phyloP scores from a whole-genome alignment of 2,113 vertebrate species.

The Perca schrenkii region DNA sequence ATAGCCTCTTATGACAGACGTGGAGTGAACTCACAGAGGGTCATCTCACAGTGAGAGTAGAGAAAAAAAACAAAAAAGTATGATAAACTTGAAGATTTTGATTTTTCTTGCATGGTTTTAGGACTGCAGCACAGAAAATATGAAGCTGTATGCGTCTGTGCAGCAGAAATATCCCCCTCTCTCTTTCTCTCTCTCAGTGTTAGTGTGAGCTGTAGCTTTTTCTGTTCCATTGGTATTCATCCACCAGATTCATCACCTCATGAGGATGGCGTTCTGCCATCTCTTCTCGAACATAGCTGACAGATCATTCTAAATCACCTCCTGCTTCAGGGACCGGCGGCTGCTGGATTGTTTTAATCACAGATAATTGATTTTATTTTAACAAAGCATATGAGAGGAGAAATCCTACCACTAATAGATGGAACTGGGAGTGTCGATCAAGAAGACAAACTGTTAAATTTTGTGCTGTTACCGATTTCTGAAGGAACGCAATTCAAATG shows the following conservation, averaged over 20 bases:
- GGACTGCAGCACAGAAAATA: slow-evolving; percentile 19
- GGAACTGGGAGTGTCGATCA: slow-evolving; percentile 41
- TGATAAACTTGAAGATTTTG: slow-evolving; percentile 42
- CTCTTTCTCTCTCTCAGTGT: slow-evolving; percentile 7
- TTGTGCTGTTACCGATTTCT: slow-evolving; percentile 12
- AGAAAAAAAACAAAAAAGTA: slow-evolving; percentile 37
- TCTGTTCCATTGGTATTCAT: slow-evolving; percentile 54
- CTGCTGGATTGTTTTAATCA: slow-evolving; percentile 75
- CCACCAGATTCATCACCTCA: slow-evolving; percentile 57
- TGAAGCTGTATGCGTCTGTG: not conserved
- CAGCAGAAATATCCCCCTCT: slow-evolving; percentile 11
- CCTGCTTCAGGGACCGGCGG: slow-evolving; percentile 54
- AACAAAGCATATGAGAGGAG: slow-evolving; percentile 56
- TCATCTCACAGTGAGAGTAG: slow-evolving; percentile 32
- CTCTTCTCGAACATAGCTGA: slow-evolving; percentile 57
- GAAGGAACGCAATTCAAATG: slow-evolving; percentile 22
- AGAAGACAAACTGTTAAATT: slow-evolving; percentile 32
- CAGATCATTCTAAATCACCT: slow-evolving; percentile 70
- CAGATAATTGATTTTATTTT: slow-evolving; percentile 75
- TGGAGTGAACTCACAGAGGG: slow-evolving; percentile 48
- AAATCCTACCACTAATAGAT: slow-evolving; percentile 45
- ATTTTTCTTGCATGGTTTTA: slow-evolving; percentile 34
- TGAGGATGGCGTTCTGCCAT: slow-evolving; percentile 65
- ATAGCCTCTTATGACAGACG: slow-evolving; percentile 44
- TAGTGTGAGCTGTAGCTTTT: slow-evolving; percentile 42